phyloP scores from a whole-genome alignment of 2,113 vertebrate species.

The Pedetes capensis region DNA sequence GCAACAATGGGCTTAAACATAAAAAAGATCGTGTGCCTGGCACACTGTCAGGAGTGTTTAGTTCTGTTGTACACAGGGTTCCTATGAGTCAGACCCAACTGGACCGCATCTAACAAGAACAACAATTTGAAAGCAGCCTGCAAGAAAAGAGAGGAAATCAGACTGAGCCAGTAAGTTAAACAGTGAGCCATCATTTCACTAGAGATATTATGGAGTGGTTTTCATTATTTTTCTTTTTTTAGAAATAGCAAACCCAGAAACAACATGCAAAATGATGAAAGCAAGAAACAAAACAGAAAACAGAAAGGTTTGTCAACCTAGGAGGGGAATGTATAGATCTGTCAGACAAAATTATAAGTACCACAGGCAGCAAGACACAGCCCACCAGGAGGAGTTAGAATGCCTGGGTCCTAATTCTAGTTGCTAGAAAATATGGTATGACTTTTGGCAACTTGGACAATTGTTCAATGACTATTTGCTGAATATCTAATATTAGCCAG shows the following conservation, averaged over 20 bases:
- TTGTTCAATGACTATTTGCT: rapidly evolving
- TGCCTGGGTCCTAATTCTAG: background rate
- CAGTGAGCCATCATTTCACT: background rate
- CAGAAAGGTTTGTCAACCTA: background rate
- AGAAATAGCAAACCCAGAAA: background rate
- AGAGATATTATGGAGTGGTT: background rate
- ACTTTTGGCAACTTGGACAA: background rate
- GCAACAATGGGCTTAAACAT: too few relatives aligned
- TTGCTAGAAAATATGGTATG: rapidly evolving
- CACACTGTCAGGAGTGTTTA: too few relatives aligned
- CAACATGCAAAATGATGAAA: background rate
- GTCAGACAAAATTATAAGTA: background rate
- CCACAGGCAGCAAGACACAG: background rate
- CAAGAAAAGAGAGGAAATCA: background rate
- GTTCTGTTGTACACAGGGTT: too few relatives aligned
- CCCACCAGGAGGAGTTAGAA: background rate
- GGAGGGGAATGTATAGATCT: background rate
- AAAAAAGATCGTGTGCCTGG: too few relatives aligned
- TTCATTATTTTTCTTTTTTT: background rate
- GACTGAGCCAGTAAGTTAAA: background rate
- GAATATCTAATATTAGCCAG: background rate
- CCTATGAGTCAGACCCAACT: too few relatives aligned
- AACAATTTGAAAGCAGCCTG: rapidly evolving
- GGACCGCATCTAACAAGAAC: too few relatives aligned
- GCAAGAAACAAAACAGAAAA: background rate